Conservation (phyloP, 2,113 vertebrate species). For the Mystacornis crossleyi region DNA sequence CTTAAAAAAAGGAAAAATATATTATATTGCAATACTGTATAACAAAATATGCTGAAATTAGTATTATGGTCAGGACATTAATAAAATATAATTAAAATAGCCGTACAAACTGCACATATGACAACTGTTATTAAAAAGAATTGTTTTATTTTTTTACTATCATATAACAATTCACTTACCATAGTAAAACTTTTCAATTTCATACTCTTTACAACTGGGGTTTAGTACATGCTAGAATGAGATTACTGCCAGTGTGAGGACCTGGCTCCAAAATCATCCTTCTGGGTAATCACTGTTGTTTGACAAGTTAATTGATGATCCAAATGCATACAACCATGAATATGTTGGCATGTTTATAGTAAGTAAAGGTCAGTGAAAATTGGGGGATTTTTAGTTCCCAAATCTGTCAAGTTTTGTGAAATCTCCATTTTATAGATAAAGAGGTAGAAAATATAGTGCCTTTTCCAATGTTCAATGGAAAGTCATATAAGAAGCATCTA, state of each 20-base stretch:
- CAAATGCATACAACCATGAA: neutral
- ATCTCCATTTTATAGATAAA: neutral
- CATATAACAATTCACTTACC: neutral
- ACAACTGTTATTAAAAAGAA: neutral
- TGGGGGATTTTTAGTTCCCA: rapidly evolving
- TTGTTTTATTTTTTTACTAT: neutral
- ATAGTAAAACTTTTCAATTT: neutral
- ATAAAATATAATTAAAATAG: neutral
- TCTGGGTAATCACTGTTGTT: neutral
- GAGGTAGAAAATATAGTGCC: neutral
- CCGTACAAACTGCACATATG: neutral
- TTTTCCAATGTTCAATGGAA: neutral
- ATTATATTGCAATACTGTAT: neutral
- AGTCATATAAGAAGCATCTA: neutral
- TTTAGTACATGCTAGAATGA: neutral
- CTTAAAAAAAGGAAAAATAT: neutral
- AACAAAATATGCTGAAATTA: neutral
- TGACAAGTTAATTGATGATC: neutral
- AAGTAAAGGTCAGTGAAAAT: neutral
- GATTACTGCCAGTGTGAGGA: neutral
- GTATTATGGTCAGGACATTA: neutral
- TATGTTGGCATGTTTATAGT: neutral
- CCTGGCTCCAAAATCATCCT: neutral
- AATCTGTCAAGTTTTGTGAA: neutral
- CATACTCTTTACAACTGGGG: neutral